These are phyloP conservation scores for Alcedo quadribrachys DNA, from an alignment of 2,797 vertebrate genomes.

Conservation along the genomic window DNA sequence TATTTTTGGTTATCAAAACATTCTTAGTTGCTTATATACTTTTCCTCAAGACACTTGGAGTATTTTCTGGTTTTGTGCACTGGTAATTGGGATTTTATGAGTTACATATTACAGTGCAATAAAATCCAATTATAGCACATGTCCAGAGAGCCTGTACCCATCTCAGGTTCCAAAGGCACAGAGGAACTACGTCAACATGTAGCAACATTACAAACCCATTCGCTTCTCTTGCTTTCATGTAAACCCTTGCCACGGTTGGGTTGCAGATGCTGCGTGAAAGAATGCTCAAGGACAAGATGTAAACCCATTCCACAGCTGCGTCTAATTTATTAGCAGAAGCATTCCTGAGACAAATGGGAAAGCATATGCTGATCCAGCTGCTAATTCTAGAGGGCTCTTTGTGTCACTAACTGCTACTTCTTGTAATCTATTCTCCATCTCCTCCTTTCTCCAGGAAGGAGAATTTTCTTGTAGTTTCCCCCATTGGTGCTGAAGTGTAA, in stretches of 20 bases:
- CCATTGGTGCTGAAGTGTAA: background rate
- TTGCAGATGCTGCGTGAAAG: constrained; percentile 9
- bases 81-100: constrained; percentile 55
- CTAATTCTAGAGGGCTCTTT: constrained; percentile 44
- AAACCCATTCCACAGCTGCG: constrained; percentile 54
- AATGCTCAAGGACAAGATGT: constrained; percentile 45
- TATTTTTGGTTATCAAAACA: background rate
- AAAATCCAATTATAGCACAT: constrained; percentile 53
- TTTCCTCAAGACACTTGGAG: background rate
- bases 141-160: constrained; percentile 46
- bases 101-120: constrained; percentile 62
- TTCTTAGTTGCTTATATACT: background rate
- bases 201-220: constrained; percentile 54
- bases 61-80: constrained; percentile 52
- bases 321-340: constrained; percentile 42
- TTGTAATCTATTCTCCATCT: constrained; percentile 13
- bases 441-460: background rate
- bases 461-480: constrained; percentile 6
- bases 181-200: constrained; percentile 32
- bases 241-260: constrained; percentile 46
- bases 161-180: constrained; percentile 17
- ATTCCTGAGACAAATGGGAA: constrained; percentile 50
- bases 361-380: constrained; percentile 34
- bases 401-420: constrained; percentile 8
- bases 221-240: constrained; percentile 51